A percentile compares a stretch with the other conserved stretches of the same genome.
phyloP scores from a whole-genome alignment of 2,113 vertebrate genomes.

The Pseudorasbora parva region DNA sequence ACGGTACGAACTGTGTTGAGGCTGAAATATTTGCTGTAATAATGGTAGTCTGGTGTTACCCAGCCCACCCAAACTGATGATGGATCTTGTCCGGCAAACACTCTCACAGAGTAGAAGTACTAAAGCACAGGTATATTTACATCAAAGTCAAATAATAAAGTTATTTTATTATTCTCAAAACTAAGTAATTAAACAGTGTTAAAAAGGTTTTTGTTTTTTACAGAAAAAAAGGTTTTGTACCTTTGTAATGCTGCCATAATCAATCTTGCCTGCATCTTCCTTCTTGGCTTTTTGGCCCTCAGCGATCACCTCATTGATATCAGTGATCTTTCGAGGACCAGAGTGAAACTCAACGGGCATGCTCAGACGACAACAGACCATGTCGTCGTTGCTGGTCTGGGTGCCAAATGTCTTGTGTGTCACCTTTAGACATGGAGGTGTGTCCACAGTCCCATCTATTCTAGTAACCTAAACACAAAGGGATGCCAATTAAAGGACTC shows the following conservation, averaged over 20 bases:
- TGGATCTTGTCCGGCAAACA: constrained; percentile 96
- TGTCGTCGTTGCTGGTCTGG: constrained; percentile 89
- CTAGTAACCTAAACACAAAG: constrained; percentile 81
- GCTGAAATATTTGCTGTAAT: constrained; percentile 90
- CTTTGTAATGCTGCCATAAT: constrained; percentile 75
- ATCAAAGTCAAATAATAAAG: neutral
- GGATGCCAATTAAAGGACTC: neutral
- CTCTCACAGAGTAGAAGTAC: constrained; percentile 87
- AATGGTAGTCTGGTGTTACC: constrained; percentile 97
- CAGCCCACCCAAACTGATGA: constrained; percentile 94
- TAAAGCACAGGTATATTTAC: constrained; percentile 49
- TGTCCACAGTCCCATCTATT: constrained; percentile 92
- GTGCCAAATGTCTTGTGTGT: constrained; percentile 95
- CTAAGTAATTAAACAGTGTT: neutral
- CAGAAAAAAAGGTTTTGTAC: constrained; percentile 58
- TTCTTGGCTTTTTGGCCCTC: constrained; percentile 54
- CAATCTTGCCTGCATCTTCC: constrained; percentile 68
- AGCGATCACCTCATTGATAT: constrained; percentile 56
- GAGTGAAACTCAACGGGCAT: constrained; percentile 92
- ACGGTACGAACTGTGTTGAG: constrained; percentile 89
- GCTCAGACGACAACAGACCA: constrained; percentile 93
- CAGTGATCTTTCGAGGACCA: constrained; percentile 73
- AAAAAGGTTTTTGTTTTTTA: too few relatives aligned
- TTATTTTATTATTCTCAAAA: neutral
- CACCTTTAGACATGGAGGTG: constrained; percentile 93